These are phyloP conservation scores for Muscidifurax raptorellus DNA, from an alignment of 1,140 invertebrate genomes.

Conservation along the genomic window DNA sequence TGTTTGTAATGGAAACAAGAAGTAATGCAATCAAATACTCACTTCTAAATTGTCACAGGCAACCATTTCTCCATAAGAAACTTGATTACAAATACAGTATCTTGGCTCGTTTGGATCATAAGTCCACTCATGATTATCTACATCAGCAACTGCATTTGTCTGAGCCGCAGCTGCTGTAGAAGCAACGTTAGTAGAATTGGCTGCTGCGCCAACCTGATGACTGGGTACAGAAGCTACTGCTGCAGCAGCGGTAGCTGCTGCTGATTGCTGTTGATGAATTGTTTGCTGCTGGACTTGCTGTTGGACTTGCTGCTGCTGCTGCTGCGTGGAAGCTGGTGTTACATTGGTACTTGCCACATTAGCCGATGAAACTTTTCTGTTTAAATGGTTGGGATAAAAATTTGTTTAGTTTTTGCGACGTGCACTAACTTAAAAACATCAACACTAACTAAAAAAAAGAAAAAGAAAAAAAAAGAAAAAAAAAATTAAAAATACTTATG, in stretches of 20 bases:
- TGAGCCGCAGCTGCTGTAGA: conserved; percentile 59
- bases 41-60: conserved; percentile 98
- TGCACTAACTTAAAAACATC: no score
- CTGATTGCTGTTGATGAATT: conserved; percentile 1
- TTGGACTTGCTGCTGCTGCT: conserved; percentile 27
- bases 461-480: not conserved
- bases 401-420: not conserved
- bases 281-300: conserved; percentile 19
- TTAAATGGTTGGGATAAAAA: conserved; percentile 42
- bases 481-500: not conserved
- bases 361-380: conserved; percentile 71
- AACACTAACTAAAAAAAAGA: no score
- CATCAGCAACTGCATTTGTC: conserved; percentile 70
- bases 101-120: conserved; percentile 95
- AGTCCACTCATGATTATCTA: conserved; percentile 83
- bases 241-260: not conserved
- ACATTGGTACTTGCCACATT: conserved; percentile 68
- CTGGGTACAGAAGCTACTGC: not conserved
- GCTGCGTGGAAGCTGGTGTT: conserved; percentile 63
- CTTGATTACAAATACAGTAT: conserved; percentile 98
- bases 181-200: not conserved
- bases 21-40: conserved; percentile 69
- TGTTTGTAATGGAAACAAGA: not conserved
- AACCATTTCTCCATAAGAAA: conserved; percentile 99
- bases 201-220: not conserved